phyloP scores from a whole-genome alignment of 2,888 invertebrate species.

The Pachycephus smyrnensis region DNA sequence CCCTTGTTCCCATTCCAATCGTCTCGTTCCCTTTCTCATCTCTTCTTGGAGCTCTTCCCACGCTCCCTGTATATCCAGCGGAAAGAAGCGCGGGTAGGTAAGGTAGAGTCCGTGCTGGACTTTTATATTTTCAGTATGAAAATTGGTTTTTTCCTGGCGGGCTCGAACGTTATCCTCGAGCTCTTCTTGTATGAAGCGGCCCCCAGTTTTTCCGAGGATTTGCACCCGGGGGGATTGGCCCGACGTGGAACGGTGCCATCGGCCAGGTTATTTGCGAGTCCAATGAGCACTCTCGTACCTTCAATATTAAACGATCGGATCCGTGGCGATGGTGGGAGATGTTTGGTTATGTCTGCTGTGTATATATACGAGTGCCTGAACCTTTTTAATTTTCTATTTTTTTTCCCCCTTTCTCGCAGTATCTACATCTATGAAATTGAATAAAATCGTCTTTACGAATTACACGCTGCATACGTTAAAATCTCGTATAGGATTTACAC shows the following conservation, averaged over 20 bases:
- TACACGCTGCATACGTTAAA: background rate
- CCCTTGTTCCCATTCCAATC: background rate
- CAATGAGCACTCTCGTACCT: background rate
- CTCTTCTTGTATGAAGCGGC: background rate
- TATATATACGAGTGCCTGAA: background rate
- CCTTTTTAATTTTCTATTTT: background rate
- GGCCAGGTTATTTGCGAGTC: background rate
- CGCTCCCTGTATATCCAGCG: background rate
- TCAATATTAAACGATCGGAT: background rate
- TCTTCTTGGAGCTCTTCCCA: background rate
- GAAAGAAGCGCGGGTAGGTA: background rate
- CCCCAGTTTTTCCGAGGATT: background rate
- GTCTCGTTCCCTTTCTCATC: background rate
- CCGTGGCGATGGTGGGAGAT: background rate
- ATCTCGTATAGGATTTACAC: background rate
- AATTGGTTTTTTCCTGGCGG: background rate
- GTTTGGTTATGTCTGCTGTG: background rate
- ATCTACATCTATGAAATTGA: too few species aligned
- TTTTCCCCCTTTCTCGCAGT: too few species aligned
- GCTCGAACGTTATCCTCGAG: conserved; percentile 22
- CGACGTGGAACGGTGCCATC: background rate
- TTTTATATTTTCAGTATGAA: background rate
- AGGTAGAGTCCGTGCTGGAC: background rate
- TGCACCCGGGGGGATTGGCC: background rate
- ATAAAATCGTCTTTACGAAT: too few species aligned